These are phyloP conservation scores for Burhinus oedicnemus DNA, from an alignment of 2,113 vertebrate genomes.

Conservation along the genomic window DNA sequence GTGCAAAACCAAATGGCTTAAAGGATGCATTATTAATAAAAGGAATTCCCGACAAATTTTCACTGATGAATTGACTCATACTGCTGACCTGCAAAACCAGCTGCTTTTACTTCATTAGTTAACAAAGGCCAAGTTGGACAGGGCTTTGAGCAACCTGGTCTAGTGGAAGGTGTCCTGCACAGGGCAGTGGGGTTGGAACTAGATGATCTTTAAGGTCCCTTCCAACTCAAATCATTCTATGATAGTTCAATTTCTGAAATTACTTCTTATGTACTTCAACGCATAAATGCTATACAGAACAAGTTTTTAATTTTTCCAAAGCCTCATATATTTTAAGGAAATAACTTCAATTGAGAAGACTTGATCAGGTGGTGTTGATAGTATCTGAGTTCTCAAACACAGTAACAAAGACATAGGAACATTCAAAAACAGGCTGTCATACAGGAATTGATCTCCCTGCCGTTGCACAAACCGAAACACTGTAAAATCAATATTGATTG, in stretches of 20 bases:
- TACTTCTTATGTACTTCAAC: not conserved
- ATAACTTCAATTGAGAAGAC: not conserved
- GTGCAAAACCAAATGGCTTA: not conserved
- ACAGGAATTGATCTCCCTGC: not conserved
- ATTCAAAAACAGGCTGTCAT: not conserved
- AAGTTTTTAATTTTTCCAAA: not conserved
- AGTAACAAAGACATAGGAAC: not conserved
- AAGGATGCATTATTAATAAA: not conserved
- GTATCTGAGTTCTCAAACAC: not conserved
- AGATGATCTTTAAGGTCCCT: not conserved
- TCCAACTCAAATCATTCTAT: not conserved
- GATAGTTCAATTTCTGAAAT: not conserved
- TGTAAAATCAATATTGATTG: conserved; percentile 13
- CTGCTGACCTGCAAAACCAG: not conserved
- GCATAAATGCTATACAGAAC: not conserved
- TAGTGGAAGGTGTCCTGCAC: not conserved
- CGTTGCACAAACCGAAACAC: not conserved
- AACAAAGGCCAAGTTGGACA: not conserved
- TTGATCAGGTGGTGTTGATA: not conserved
- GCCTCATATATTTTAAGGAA: not conserved
- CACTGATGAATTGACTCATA: not conserved
- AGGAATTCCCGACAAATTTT: not conserved
- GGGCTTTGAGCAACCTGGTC: not conserved
- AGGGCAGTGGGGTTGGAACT: not conserved
- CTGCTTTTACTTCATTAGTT: not conserved